phyloP scores from a whole-genome alignment of 2,888 invertebrate genomes.

The Erebia ligea region DNA sequence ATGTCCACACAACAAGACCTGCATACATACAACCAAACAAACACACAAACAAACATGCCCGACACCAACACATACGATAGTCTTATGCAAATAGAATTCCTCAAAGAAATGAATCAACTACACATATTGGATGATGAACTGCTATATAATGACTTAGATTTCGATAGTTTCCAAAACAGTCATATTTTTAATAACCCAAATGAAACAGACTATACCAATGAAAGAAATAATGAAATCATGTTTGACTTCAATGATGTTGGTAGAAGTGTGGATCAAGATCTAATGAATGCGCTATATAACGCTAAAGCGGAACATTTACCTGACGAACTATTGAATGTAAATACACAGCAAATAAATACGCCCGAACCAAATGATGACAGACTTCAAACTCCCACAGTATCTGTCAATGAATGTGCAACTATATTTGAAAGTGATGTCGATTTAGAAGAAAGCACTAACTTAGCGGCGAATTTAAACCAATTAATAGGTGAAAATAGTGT shows the following conservation, averaged over 20 bases:
- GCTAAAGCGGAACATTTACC: conserved; percentile 62
- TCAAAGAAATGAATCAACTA: conserved; percentile 75
- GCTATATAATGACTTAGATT: conserved; percentile 71
- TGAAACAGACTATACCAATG: conserved; percentile 60
- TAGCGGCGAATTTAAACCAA: conserved; percentile 76
- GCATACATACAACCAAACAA: conserved; percentile 44
- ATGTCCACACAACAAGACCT: conserved; percentile 62
- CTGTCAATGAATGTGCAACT: conserved; percentile 73
- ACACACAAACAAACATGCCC: conserved; percentile 43
- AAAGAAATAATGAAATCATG: conserved; percentile 60
- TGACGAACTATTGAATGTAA: conserved; percentile 63
- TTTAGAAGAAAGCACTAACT: conserved; percentile 72
- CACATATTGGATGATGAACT: conserved; percentile 73
- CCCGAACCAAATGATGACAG: conserved; percentile 49
- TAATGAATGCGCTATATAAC: conserved; percentile 68
- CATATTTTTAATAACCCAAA: conserved; percentile 63
- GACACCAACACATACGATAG: conserved; percentile 58
- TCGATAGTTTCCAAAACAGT: conserved; percentile 69
- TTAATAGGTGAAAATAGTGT: conserved; percentile 75
- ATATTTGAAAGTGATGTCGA: conserved; percentile 79
- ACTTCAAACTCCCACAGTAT: conserved; percentile 49
- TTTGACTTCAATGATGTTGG: conserved; percentile 64
- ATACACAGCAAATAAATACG: conserved; percentile 47
- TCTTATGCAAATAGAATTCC: conserved; percentile 70
- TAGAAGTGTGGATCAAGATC: conserved; percentile 67